Percentiles rank a stretch among this genome's conserved stretches.
Conservation (phyloP, 2,113 vertebrate species). For the Lipophrys pholis region DNA sequence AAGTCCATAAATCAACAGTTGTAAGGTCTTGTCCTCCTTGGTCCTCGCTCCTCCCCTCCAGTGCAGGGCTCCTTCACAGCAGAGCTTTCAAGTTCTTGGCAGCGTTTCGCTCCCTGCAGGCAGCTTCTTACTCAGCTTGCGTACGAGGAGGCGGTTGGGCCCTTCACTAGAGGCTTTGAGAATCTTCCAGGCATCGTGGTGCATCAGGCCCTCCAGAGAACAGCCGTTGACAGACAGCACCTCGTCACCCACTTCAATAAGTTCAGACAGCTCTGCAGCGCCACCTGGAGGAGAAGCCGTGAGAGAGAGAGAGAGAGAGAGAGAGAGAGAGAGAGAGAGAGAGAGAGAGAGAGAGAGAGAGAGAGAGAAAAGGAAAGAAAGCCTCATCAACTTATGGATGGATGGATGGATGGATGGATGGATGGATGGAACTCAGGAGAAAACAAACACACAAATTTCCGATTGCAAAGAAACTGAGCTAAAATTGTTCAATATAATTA, state of each 20-base stretch:
- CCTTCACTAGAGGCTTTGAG: slow-evolving; percentile 91
- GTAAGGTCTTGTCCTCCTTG: background rate
- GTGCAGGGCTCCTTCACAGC: background rate
- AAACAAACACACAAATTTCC: no score
- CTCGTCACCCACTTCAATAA: slow-evolving; percentile 90
- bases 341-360: no score
- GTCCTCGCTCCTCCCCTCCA: background rate
- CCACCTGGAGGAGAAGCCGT: slow-evolving; percentile 84
- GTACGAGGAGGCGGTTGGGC: slow-evolving; percentile 88
- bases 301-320: no score
- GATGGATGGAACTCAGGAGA: no score
- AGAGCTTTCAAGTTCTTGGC: background rate
- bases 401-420: no score
- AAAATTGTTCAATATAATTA: no score
- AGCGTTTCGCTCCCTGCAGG: slow-evolving; percentile 24
- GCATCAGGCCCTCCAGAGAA: slow-evolving; percentile 89
- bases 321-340: no score
- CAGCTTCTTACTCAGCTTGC: slow-evolving; percentile 86
- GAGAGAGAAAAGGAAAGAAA: no score
- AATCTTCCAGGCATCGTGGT: slow-evolving; percentile 94
- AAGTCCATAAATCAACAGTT: slow-evolving; percentile 11
- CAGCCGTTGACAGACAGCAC: slow-evolving; percentile 91
- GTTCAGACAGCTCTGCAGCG: slow-evolving; percentile 89
- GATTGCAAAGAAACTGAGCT: no score
- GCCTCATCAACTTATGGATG: no score